These are phyloP conservation scores for Papilio glaucus DNA, from an alignment of 1,140 invertebrate species.

Conservation along the genomic window DNA sequence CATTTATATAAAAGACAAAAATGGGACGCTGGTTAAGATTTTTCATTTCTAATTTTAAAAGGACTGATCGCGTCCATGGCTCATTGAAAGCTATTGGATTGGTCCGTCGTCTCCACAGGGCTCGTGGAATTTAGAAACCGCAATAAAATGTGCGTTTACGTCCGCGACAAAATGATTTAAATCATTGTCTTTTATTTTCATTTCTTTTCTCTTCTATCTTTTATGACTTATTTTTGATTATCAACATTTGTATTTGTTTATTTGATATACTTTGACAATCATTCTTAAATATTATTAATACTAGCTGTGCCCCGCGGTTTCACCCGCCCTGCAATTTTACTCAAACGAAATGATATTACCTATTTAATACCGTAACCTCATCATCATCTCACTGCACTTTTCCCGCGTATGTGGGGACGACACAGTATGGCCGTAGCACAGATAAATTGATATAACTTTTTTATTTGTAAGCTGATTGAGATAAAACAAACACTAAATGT, in stretches of 20 bases:
- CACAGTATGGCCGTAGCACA: too few species aligned
- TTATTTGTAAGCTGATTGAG: too few species aligned
- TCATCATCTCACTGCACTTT: too few species aligned
- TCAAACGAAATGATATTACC: too few species aligned
- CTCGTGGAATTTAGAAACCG: not conserved
- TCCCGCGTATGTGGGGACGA: too few species aligned
- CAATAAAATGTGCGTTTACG: not conserved
- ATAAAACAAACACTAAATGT: too few species aligned
- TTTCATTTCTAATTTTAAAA: conserved; percentile 1
- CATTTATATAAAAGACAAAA: not conserved
- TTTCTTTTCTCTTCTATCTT: not conserved
- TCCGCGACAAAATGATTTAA: conserved; percentile 6
- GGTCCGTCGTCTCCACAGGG: not conserved
- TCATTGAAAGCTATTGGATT: not conserved
- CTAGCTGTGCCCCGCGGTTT: too few species aligned
- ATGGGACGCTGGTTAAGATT: not conserved
- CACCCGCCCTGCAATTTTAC: too few species aligned
- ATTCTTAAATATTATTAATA: too few species aligned
- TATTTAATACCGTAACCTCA: too few species aligned
- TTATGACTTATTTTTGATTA: not conserved
- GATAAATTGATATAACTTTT: too few species aligned
- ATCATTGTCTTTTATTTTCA: conserved; percentile 10
- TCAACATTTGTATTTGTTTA: not conserved
- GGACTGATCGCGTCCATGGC: not conserved
- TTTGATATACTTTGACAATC: too few species aligned